phyloP scores from a whole-genome alignment of 2,888 invertebrate genomes.

The Eristalinus sepulchralis region DNA sequence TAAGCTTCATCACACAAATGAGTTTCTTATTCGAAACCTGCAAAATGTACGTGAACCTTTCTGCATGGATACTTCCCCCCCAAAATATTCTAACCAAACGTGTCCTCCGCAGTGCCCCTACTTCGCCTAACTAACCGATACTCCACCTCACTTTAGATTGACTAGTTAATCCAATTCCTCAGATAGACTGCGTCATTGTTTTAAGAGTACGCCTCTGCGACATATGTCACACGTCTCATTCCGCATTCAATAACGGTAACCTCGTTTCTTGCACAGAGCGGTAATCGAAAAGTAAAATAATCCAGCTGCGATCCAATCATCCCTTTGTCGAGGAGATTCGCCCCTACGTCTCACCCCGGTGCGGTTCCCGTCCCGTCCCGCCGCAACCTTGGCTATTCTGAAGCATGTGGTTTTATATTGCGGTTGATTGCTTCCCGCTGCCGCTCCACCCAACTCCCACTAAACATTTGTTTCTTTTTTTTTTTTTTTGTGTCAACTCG shows the following conservation, averaged over 20 bases:
- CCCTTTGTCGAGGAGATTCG: conserved; percentile 5
- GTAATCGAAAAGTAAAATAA: conserved; percentile 63
- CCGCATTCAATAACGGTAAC: conserved; percentile 47
- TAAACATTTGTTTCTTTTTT: conserved; percentile 6
- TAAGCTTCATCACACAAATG: too few species aligned
- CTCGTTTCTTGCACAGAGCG: conserved; percentile 46
- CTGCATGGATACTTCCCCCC: too few species aligned
- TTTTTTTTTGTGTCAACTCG: conserved; percentile 1
- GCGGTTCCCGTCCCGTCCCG: conserved; percentile 4
- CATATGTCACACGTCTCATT: conserved; percentile 15
- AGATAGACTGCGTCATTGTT: neutral
- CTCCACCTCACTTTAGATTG: neutral
- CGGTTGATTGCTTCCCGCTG: conserved; percentile 40
- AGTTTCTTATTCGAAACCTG: too few species aligned
- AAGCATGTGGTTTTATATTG: conserved; percentile 52
- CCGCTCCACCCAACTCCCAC: neutral
- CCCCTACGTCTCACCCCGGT: neutral
- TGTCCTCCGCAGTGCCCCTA: neutral
- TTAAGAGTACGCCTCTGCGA: neutral
- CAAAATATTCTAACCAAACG: neutral
- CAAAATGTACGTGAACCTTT: too few species aligned
- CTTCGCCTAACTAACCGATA: neutral
- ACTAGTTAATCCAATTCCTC: neutral
- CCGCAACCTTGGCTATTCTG: conserved; percentile 33
- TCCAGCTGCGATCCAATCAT: conserved; percentile 67